phyloP scores from a whole-genome alignment of 1,140 invertebrate species.

The Bombus terrestris region DNA sequence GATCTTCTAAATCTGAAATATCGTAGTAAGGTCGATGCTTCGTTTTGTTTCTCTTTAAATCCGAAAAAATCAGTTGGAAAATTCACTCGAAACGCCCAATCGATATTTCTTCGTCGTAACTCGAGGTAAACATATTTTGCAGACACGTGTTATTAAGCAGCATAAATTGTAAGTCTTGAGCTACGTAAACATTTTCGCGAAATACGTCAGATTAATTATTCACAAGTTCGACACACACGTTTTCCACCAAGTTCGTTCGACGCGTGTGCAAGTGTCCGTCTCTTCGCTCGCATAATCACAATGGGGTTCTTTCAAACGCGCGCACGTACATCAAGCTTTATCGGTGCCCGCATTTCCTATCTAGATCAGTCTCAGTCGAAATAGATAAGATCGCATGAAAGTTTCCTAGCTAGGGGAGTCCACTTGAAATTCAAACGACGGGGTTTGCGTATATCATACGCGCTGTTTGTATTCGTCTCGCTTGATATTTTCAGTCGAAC shows the following conservation, averaged over 20 bases:
- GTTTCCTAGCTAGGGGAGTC: background rate
- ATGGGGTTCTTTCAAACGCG: background rate
- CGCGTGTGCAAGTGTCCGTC: background rate
- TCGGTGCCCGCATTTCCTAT: constrained; percentile 24
- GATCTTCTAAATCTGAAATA: too few relatives aligned
- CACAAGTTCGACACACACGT: background rate
- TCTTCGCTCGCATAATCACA: background rate
- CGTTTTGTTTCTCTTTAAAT: background rate
- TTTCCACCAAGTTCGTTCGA: background rate
- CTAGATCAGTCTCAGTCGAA: constrained; percentile 24
- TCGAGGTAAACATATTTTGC: background rate
- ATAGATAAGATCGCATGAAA: constrained; percentile 21
- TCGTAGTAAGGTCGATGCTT: too few relatives aligned
- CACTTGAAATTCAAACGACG: constrained; percentile 17
- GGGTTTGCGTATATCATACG: constrained; percentile 1
- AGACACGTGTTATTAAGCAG: background rate
- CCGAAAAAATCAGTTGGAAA: background rate
- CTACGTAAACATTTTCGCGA: background rate
- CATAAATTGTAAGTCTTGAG: background rate
- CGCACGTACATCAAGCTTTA: constrained; percentile 26
- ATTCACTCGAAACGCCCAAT: too few relatives aligned
- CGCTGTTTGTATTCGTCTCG: background rate
- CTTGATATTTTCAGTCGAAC: background rate
- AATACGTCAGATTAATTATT: background rate
- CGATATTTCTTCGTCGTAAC: background rate